These are phyloP conservation scores for Halichoerus grypus DNA, from an alignment of 2,113 vertebrate species.

Conservation along the genomic window DNA sequence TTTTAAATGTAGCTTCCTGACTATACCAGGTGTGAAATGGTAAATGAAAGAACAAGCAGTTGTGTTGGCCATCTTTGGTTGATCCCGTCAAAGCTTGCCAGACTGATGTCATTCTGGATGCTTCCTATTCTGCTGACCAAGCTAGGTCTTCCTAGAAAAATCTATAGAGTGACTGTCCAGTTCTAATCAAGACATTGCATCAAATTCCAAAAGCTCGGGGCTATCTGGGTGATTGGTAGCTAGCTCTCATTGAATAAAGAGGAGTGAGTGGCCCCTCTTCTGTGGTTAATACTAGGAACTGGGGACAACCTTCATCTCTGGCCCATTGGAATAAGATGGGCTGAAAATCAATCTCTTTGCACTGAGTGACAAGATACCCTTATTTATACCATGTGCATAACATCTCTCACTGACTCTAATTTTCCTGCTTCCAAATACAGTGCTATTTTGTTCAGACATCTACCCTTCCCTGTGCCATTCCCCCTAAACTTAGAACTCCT, in stretches of 20 bases:
- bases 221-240: not conserved
- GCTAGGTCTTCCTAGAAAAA: not conserved
- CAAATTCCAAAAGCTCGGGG: constrained; percentile 4
- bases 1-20: constrained; percentile 64
- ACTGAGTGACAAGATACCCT: not conserved
- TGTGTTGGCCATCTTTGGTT: not conserved
- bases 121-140: constrained; percentile 49
- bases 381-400: not conserved
- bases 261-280: not conserved
- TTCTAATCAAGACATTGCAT: constrained; percentile 3
- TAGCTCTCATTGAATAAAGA: not conserved
- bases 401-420: not conserved
- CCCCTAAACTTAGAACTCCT: constrained; percentile 28
- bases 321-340: not conserved
- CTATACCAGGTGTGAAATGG: constrained; percentile 43
- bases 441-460: constrained; percentile 29
- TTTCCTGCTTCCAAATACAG: constrained; percentile 39
- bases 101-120: not conserved
- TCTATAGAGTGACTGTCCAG: not conserved
- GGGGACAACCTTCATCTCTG: not conserved
- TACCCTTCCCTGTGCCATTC: not conserved
- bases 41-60: constrained; percentile 28
- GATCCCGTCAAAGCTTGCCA: not conserved
- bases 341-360: not conserved
- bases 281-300: constrained; percentile 5